Evolutionary conservation across 2,797 vertebrate species (phyloP).

Genomic region (Acanthiza pusilla): DNA sequence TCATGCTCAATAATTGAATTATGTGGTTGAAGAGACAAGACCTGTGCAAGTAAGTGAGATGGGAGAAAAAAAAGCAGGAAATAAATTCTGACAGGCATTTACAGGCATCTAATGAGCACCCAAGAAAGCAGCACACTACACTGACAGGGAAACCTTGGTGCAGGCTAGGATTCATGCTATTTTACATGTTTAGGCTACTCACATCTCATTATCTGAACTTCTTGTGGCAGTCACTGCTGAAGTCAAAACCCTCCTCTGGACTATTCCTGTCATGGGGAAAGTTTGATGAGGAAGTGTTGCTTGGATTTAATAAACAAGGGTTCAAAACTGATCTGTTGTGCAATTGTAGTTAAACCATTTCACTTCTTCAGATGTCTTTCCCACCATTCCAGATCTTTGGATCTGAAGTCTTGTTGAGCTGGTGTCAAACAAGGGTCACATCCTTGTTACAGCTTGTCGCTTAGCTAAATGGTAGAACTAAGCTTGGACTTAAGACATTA

Average conservation of each 20-base stretch:
- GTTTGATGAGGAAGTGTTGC: background rate
- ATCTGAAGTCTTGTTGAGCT: background rate
- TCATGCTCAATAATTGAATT: slow-evolving; percentile 43
- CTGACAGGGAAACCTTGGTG: background rate
- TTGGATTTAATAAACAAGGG: background rate
- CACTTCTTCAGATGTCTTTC: background rate
- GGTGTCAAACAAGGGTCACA: background rate
- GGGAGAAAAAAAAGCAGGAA: background rate
- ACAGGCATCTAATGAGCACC: background rate
- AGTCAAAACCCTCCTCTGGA: background rate
- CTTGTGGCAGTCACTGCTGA: background rate
- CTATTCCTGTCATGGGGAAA: background rate
- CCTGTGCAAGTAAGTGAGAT: background rate
- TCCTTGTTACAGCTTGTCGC: background rate
- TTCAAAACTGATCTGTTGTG: background rate
- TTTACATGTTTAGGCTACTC: background rate
- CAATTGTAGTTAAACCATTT: background rate
- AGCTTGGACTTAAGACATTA: background rate
- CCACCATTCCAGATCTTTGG: background rate
- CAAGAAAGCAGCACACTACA: background rate
- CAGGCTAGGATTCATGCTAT: background rate
- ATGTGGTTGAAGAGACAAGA: slow-evolving; percentile 32
- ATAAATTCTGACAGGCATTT: slow-evolving; percentile 10
- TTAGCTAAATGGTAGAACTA: background rate
- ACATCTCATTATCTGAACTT: background rate